These are phyloP conservation scores for Maconellicoccus hirsutus DNA, from an alignment of 1,140 invertebrate genomes.

Conservation along the genomic window DNA sequence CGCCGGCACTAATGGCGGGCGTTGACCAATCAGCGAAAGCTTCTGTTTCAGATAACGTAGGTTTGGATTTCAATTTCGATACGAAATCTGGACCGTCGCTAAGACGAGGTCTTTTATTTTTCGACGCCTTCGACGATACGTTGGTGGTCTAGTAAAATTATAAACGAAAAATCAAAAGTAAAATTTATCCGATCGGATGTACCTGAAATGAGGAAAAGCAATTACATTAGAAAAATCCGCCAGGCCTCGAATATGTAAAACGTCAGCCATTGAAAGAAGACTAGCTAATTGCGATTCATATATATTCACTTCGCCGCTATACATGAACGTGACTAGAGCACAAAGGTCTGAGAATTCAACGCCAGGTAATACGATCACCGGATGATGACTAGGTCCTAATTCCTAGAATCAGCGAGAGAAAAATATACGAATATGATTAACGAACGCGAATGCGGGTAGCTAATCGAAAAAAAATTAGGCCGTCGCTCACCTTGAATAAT, in stretches of 20 bases:
- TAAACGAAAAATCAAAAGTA: neutral
- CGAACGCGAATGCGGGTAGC: neutral
- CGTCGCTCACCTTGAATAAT: conserved; percentile 57
- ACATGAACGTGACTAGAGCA: conserved; percentile 80
- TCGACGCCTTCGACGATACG: conserved; percentile 21
- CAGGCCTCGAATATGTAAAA: conserved; percentile 72
- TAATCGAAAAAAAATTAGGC: conserved; percentile 5
- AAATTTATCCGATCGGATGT: too few species aligned
- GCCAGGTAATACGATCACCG: conserved; percentile 69
- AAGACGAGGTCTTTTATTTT: conserved; percentile 24
- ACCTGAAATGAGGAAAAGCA: too few species aligned
- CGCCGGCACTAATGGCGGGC: neutral
- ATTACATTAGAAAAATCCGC: conserved; percentile 66
- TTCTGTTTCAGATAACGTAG: conserved; percentile 26
- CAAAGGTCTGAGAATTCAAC: conserved; percentile 66
- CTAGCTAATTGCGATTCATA: conserved; percentile 68
- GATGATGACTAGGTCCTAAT: conserved; percentile 57
- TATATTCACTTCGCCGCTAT: conserved; percentile 80
- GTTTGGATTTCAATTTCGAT: conserved; percentile 20
- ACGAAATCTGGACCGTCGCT: conserved; percentile 23
- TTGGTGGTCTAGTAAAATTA: conserved; percentile 15
- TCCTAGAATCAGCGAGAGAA: too few species aligned
- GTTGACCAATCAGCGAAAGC: conserved; percentile 25
- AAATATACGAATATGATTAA: too few species aligned
- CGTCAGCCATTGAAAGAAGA: conserved; percentile 67